Base-by-base conservation (phyloP, 2,113 vertebrate species). In the Passer montanus region DNA sequence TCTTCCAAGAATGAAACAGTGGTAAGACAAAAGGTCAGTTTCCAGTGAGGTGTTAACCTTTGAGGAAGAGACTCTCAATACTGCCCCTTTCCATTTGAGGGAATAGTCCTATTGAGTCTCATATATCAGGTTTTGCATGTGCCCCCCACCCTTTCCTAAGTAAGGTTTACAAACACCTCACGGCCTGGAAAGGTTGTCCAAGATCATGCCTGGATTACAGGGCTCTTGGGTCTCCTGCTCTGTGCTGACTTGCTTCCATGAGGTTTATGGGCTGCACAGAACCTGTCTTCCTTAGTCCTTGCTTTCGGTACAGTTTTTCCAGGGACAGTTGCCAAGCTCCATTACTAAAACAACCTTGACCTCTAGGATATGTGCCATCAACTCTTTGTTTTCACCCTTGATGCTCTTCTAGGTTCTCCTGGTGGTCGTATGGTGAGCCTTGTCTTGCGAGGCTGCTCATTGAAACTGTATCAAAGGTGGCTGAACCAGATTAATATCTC, bases 321-420 rank as follows among this genome's bases (percentile, higher is more conserved):
- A 50, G 59, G 15, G 12, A 8, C 23, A 67, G 47, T 30, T 90
- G 79, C 11, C 35, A 69, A 75, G 13, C 35, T 68, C 37, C 7
- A 10, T 81, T 33, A 26, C 24, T 49, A 33, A 47, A 69, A 12
- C 52, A 75, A n/a, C 27, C 46, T 89, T 0, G 0, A 13, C 12
- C 14, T 70, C 33, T 53, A 52, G 46, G 31, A 26, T 80, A n/a
- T 0, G 3, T 39, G 26, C 33, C 0, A 0, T 58, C 27, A 79
- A 55, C 16, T 5, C 13, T 43, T 87, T 3, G 4, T 55, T 90
- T 55, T 81, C 47, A 73, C 4, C 47, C 63, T 39, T 50, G 27
- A 18, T 58, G 15, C 44, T 85, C 78, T 75, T 63, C 31, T 77
- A 60, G 46, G 23, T 83, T 81, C 5, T 85, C 14, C 12, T 33